Conservation (phyloP, 2,113 vertebrate species). For the Limnothrissa miodon region DNA sequence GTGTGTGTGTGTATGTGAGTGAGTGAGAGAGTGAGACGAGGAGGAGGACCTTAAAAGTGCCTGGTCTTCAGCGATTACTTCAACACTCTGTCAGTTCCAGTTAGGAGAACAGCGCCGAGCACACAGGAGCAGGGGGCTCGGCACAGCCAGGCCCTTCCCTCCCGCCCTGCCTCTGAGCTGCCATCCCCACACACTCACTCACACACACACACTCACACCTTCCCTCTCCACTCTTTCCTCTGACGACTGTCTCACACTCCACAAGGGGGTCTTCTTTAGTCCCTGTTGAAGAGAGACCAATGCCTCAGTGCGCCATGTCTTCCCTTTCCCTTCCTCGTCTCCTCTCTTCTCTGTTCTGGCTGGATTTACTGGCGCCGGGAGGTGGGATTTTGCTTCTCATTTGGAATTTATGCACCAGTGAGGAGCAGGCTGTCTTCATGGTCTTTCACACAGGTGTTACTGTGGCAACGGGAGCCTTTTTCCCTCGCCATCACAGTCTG, state of each 20-base stretch:
- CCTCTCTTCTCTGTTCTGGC: neutral
- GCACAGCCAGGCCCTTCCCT: neutral
- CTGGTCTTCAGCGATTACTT: slow-evolving; percentile 33
- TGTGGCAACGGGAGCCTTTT: slow-evolving; percentile 53
- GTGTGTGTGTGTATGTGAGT: neutral
- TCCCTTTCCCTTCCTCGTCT: neutral
- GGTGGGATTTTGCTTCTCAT: slow-evolving; percentile 32
- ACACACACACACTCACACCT: neutral
- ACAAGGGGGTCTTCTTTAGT: neutral
- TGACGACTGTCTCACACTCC: neutral
- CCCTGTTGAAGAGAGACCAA: neutral
- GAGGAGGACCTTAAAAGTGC: slow-evolving; percentile 19
- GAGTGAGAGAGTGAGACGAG: neutral
- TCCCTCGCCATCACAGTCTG: slow-evolving; percentile 34
- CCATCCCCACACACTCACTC: slow-evolving; percentile 1
- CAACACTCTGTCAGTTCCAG: slow-evolving; percentile 32
- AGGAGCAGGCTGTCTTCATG: slow-evolving; percentile 42
- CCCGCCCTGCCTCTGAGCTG: neutral
- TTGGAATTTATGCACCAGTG: slow-evolving; percentile 24
- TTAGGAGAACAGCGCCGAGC: slow-evolving; percentile 25
- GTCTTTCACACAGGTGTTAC: slow-evolving; percentile 53
- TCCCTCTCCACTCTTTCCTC: slow-evolving; percentile 13
- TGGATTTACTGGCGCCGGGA: neutral
- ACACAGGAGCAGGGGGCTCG: neutral
- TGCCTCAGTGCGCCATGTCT: neutral